Evolutionary conservation across 2,888 invertebrate genomes (phyloP).

Genomic region (Oscheius sp.): DNA sequence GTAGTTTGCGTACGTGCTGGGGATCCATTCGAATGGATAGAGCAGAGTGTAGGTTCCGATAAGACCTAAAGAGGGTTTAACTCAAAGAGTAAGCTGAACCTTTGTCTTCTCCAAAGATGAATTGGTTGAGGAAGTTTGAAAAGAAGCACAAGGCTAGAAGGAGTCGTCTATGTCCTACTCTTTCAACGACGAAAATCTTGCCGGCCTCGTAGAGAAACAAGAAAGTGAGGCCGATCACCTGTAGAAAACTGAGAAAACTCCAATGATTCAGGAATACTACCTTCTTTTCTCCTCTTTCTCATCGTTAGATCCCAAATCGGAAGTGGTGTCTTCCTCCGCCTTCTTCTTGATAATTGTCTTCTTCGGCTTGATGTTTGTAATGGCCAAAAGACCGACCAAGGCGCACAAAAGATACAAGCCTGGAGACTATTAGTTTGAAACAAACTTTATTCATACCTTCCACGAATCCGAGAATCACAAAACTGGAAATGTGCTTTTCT

Average conservation of each 20-base stretch:
- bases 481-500: constrained; percentile 46
- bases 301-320: background rate
- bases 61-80: constrained; percentile 43
- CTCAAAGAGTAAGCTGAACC: constrained; percentile 34
- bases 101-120: constrained; percentile 69
- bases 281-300: background rate
- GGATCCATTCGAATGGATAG: constrained; percentile 64
- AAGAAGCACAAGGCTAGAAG: constrained; percentile 62
- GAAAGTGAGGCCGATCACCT: constrained; percentile 48
- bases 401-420: constrained; percentile 36
- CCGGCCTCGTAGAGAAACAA: constrained; percentile 54
- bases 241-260: constrained; percentile 28
- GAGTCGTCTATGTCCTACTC: constrained; percentile 52
- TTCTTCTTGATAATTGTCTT: too few species aligned
- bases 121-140: constrained; percentile 65
- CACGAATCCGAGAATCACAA: constrained; percentile 45
- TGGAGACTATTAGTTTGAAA: background rate
- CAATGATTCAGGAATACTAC: background rate
- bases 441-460: constrained; percentile 39
- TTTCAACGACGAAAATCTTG: constrained; percentile 50
- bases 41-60: constrained; percentile 66
- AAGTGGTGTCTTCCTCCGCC: too few species aligned
- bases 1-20: constrained; percentile 52
- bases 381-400: constrained; percentile 10
- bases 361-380: constrained; percentile 14